Conservation (phyloP, 2,888 invertebrate genomes). For the Pachycephus smyrnensis region DNA sequence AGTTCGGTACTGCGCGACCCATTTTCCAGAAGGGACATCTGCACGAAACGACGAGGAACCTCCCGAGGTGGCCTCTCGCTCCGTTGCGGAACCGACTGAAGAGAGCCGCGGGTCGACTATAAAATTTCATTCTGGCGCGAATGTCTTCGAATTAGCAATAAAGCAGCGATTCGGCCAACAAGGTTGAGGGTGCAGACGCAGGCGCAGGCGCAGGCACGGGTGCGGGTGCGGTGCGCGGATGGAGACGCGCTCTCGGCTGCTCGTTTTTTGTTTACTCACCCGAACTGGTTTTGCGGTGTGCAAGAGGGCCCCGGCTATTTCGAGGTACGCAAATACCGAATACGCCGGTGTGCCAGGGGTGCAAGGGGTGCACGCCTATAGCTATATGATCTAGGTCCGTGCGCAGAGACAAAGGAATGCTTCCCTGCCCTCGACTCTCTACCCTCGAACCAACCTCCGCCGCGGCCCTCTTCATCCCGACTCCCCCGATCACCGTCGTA, state of each 20-base stretch:
- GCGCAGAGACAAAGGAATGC: constrained; percentile 65
- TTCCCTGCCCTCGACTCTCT: constrained; percentile 42
- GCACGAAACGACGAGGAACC: too few relatives aligned
- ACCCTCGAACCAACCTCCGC: constrained; percentile 43
- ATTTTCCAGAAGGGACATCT: too few relatives aligned
- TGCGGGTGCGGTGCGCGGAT: constrained; percentile 39
- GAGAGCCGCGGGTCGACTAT: constrained; percentile 52
- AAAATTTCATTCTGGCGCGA: constrained; percentile 57
- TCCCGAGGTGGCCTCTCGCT: background rate
- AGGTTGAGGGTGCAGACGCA: constrained; percentile 28
- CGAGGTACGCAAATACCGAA: constrained; percentile 41
- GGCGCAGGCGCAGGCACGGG: constrained; percentile 41
- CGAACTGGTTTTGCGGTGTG: constrained; percentile 65
- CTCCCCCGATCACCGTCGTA: constrained; percentile 50
- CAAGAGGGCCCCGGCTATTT: constrained; percentile 39
- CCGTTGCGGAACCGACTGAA: constrained; percentile 27
- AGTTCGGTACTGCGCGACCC: too few relatives aligned
- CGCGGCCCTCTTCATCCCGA: constrained; percentile 65
- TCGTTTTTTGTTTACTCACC: constrained; percentile 67
- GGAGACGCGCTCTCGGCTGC: constrained; percentile 30
- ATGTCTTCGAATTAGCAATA: constrained; percentile 65
- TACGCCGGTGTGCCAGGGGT: constrained; percentile 17
- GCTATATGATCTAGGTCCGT: constrained; percentile 46
- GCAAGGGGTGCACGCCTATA: constrained; percentile 19
- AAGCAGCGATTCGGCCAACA: constrained; percentile 57